phyloP scores from a whole-genome alignment of 2,797 vertebrate genomes.

The Tadarida brasiliensis region DNA sequence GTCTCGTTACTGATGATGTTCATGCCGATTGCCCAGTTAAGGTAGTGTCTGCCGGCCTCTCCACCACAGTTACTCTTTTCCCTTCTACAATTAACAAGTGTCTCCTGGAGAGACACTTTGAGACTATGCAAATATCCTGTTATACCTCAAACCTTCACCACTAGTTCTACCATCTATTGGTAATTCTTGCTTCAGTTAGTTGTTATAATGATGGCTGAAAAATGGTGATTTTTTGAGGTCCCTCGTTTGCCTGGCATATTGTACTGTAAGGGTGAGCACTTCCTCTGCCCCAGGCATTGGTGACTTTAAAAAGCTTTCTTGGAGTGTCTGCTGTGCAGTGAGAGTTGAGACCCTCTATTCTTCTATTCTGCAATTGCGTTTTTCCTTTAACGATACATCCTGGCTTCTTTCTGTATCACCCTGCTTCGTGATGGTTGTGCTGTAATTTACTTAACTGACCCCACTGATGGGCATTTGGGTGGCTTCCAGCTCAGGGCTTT shows the following conservation, averaged over 20 bases:
- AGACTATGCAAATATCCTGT: background rate
- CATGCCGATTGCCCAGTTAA: background rate
- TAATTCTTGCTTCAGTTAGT: background rate
- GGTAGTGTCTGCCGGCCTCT: background rate
- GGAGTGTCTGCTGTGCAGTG: background rate
- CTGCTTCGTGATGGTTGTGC: accelerated
- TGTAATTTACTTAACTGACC: background rate
- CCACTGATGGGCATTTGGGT: background rate
- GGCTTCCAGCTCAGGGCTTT: background rate
- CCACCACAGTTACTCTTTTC: background rate
- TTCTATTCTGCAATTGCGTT: background rate
- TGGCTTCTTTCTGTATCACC: background rate
- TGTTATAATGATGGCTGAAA: background rate
- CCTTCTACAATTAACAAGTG: background rate
- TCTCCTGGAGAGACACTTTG: background rate
- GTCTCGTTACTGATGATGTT: background rate
- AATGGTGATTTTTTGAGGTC: background rate
- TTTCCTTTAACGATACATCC: background rate
- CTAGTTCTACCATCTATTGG: background rate
- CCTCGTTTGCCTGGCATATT: background rate
- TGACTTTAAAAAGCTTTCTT: background rate
- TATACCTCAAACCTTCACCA: background rate
- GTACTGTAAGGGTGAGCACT: background rate
- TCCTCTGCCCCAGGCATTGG: no score
- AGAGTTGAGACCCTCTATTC: background rate